Conservation (phyloP, 2,113 vertebrate genomes). For the Heterocephalus glaber region DNA sequence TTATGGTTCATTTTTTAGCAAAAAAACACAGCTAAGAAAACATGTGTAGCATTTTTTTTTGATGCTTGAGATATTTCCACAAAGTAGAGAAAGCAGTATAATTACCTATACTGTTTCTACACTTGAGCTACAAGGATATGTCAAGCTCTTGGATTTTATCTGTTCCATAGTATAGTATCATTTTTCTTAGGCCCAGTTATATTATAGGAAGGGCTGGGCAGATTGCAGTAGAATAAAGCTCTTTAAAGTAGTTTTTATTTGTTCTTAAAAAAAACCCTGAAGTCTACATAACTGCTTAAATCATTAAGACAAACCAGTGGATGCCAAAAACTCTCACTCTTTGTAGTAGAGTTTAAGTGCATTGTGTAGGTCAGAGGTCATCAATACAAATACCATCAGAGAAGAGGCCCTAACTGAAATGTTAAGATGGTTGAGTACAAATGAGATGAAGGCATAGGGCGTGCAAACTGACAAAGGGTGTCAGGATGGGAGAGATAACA, state of each 20-base stretch:
- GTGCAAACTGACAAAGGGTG: background rate
- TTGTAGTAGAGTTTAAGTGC: background rate
- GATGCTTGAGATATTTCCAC: slow-evolving; percentile 8
- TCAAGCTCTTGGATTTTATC: background rate
- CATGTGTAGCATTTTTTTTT: slow-evolving; percentile 16
- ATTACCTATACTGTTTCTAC: background rate
- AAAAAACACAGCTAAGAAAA: slow-evolving; percentile 24
- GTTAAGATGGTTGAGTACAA: background rate
- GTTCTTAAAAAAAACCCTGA: background rate
- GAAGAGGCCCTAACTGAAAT: background rate
- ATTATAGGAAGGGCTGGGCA: background rate
- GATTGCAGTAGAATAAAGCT: background rate
- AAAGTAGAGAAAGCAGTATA: background rate
- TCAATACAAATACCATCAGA: background rate
- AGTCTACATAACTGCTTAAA: background rate
- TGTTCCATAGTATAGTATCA: background rate
- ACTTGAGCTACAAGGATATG: background rate
- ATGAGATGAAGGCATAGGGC: background rate
- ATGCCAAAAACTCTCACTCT: background rate
- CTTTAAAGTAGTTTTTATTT: background rate
- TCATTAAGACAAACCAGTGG: background rate
- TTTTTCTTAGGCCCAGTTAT: background rate
- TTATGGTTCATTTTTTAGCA: background rate
- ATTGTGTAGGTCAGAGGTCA: background rate
- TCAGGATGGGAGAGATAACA: background rate